A percentile compares a stretch with the other conserved stretches of the same genome.
phyloP scores from a whole-genome alignment of 2,113 vertebrate genomes.

The Baryphthengus martii region DNA sequence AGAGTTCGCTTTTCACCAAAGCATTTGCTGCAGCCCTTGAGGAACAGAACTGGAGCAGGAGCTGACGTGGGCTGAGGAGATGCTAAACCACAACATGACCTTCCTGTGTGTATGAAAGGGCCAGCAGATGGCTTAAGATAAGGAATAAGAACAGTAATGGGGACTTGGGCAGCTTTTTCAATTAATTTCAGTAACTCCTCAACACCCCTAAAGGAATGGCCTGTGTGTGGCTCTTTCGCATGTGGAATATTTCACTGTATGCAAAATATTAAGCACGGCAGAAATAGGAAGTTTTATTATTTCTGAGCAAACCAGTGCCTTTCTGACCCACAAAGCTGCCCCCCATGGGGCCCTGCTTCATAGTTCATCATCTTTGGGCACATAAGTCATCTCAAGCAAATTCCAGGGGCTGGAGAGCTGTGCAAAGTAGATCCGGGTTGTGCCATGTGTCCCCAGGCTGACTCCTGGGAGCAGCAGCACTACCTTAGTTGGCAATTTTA shows the following conservation, averaged over 20 bases:
- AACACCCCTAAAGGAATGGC: neutral
- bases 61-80: neutral
- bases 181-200: neutral
- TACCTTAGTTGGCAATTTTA: neutral
- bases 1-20: neutral
- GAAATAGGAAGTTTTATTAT: neutral
- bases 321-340: neutral
- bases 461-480: neutral
- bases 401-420: neutral
- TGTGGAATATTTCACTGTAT: neutral
- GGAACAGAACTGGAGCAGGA: neutral
- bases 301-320: neutral
- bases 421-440: neutral
- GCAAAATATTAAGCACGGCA: neutral
- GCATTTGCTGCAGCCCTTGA: neutral
- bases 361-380: neutral
- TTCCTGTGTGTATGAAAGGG: neutral
- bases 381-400: neutral
- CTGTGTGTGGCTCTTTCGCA: neutral
- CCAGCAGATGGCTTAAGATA: neutral
- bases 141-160: neutral
- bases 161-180: neutral
- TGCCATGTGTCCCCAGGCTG: neutral
- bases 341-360: accelerated
- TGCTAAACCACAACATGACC: accelerated